Evolutionary conservation across 2,888 invertebrate species (phyloP).

Genomic region (Cacoxenus indagator): DNA sequence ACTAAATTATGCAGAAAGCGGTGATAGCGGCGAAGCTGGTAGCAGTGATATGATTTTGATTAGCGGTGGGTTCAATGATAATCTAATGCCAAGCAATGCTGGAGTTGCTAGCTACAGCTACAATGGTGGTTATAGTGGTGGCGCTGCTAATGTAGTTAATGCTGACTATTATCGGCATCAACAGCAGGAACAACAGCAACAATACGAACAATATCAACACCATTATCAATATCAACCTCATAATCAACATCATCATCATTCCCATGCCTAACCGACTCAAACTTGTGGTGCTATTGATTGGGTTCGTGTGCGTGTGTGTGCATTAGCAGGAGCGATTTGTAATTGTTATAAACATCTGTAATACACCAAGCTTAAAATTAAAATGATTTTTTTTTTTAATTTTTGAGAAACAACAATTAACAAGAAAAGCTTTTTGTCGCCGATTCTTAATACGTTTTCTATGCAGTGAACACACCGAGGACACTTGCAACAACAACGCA

Average conservation of each 20-base stretch:
- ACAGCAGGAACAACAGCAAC: background rate
- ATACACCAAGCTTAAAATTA: no score
- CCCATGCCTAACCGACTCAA: conserved; percentile 29
- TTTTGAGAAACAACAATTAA: background rate
- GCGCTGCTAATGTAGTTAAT: background rate
- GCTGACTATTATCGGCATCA: background rate
- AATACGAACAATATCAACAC: background rate
- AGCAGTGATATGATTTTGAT: background rate
- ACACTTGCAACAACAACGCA: no score
- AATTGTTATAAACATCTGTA: conserved; percentile 33
- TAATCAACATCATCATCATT: conserved; percentile 27
- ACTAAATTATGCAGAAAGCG: conserved; percentile 53
- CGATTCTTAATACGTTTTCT: no score
- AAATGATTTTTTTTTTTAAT: no score
- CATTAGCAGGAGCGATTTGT: background rate
- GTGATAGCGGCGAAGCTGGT: conserved; percentile 3
- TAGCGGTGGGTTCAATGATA: background rate
- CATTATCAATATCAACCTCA: conserved; percentile 19
- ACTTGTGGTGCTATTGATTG: conserved; percentile 55
- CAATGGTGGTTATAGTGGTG: background rate
- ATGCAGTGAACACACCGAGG: no score
- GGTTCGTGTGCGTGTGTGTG: conserved; percentile 29
- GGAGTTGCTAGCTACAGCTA: background rate
- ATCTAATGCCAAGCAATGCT: background rate
- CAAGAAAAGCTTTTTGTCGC: background rate